These are phyloP conservation scores for Acanthopagrus latus DNA, from an alignment of 2,797 vertebrate genomes.

Conservation along the genomic window DNA sequence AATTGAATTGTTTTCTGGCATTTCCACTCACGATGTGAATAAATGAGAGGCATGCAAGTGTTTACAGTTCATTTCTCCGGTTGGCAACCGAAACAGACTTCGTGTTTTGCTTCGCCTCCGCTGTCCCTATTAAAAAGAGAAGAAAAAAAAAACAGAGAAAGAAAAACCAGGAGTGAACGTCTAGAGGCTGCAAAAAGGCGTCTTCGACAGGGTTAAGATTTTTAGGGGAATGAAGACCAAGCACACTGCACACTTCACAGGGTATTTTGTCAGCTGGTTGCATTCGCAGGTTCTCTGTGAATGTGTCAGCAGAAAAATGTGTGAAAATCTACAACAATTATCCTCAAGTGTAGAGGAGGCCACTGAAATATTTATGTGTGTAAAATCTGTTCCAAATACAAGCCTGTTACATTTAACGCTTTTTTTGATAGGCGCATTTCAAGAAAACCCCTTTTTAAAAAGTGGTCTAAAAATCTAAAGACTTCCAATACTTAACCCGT, in stretches of 20 bases:
- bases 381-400: not conserved
- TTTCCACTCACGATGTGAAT: conserved; percentile 55
- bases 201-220: conserved; percentile 19
- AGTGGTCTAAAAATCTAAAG: not conserved
- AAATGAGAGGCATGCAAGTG: conserved; percentile 59
- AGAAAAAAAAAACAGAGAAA: conserved; percentile 6
- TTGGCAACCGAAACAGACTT: conserved; percentile 53
- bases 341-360: not conserved
- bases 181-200: conserved; percentile 27
- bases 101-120: conserved; percentile 58
- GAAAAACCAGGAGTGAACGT: conserved; percentile 36
- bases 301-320: conserved; percentile 19
- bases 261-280: conserved; percentile 28
- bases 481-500: not conserved
- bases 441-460: not conserved
- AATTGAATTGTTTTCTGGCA: conserved; percentile 77
- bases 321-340: conserved; percentile 25
- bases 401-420: not conserved
- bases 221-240: conserved; percentile 21
- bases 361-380: not conserved
- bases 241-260: conserved; percentile 1
- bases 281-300: conserved; percentile 20
- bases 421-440: not conserved
- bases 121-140: conserved; percentile 20
- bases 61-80: conserved; percentile 70